Evolutionary conservation across 2,113 vertebrate genomes (phyloP).

Genomic region (Thamnophis sirtalis): DNA sequence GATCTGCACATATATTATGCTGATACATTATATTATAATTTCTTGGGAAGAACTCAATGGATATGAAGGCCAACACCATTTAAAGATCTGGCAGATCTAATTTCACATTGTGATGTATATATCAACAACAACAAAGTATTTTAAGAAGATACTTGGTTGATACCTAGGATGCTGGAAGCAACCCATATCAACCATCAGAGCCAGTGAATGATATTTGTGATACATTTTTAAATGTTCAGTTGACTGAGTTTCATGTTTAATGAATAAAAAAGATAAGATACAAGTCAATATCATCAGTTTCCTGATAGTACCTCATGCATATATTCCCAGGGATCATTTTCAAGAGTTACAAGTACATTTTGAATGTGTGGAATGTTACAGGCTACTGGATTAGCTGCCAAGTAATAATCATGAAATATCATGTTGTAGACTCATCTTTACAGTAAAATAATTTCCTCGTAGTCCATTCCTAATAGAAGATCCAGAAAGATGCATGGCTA

Average conservation of each 20-base stretch:
- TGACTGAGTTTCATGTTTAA: too few species aligned
- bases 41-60: not conserved
- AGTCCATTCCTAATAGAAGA: not conserved
- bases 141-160: too few species aligned
- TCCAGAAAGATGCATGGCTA: not conserved
- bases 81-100: not conserved
- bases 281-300: not conserved
- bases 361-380: not conserved
- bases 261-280: not conserved
- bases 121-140: not conserved
- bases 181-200: too few species aligned
- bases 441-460: not conserved
- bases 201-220: too few species aligned
- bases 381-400: not conserved
- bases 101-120: not conserved
- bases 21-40: not conserved
- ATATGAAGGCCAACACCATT: not conserved
- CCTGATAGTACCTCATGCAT: not conserved
- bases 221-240: too few species aligned
- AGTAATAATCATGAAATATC: not conserved
- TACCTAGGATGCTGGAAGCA: too few species aligned
- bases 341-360: not conserved
- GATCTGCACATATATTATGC: not conserved
- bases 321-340: not conserved
- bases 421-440: not conserved